Evolutionary conservation across 2,113 vertebrate genomes (phyloP).

Genomic region (Puffinus mauretanicus): DNA sequence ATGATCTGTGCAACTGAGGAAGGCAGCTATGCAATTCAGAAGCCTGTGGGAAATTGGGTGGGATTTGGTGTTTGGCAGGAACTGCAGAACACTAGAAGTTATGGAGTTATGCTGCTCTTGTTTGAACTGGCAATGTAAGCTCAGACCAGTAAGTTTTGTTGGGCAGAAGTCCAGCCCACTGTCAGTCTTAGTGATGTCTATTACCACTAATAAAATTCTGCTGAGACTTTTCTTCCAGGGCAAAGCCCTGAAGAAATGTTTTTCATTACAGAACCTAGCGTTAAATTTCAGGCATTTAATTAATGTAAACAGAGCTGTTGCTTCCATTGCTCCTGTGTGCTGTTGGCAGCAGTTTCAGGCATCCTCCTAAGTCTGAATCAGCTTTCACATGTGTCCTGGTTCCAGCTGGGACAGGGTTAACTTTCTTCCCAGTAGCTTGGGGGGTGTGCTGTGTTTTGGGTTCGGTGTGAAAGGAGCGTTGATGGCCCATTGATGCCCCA

Average conservation of each 20-base stretch:
- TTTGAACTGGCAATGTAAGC: background rate
- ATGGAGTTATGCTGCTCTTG: background rate
- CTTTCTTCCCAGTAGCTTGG: too few relatives aligned
- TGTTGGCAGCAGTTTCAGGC: background rate
- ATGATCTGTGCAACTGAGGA: background rate
- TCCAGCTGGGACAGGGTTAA: too few relatives aligned
- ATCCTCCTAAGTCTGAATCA: background rate
- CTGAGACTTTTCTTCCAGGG: background rate
- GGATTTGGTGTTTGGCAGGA: background rate
- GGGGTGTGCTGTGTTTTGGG: too few relatives aligned
- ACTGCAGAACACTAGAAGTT: background rate
- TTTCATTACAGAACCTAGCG: background rate
- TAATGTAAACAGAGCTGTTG: background rate
- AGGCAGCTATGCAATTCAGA: background rate
- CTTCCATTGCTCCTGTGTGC: background rate
- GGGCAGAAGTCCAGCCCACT: background rate
- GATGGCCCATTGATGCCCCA: too few relatives aligned
- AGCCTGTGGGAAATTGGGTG: background rate
- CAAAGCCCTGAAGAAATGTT: background rate
- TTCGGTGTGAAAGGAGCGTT: too few relatives aligned
- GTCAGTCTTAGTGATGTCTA: background rate
- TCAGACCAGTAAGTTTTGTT: background rate
- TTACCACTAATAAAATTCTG: background rate
- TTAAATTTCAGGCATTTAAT: background rate
- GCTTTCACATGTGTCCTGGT: too few relatives aligned